These are phyloP conservation scores for Albula goreensis DNA, from an alignment of 2,113 vertebrate species.

Conservation along the genomic window DNA sequence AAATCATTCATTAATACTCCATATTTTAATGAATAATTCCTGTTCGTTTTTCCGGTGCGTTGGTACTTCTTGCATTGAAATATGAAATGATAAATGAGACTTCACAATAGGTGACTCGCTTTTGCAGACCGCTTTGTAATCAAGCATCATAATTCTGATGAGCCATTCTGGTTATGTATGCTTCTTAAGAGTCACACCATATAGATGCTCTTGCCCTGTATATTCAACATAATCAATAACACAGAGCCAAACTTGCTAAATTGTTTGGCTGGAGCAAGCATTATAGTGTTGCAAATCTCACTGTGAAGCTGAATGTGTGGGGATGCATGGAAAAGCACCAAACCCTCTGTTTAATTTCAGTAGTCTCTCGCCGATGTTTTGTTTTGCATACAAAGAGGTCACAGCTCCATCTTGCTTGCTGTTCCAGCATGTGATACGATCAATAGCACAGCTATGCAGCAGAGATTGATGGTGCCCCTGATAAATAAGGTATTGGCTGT, in stretches of 20 bases:
- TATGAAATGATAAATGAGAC: no score
- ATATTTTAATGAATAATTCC: no score
- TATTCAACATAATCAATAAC: background rate
- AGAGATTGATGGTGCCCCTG: conserved; percentile 14
- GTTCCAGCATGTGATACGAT: background rate
- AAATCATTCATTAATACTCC: no score
- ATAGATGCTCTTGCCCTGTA: background rate
- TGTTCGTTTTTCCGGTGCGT: no score
- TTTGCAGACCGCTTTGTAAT: no score
- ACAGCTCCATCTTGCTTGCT: background rate
- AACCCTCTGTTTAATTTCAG: background rate
- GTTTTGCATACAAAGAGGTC: background rate
- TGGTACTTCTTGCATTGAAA: no score
- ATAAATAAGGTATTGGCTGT: background rate
- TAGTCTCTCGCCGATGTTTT: background rate
- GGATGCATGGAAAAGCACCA: background rate
- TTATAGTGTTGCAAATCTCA: background rate
- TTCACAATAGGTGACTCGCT: no score
- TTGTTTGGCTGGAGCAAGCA: background rate
- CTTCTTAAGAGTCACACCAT: background rate
- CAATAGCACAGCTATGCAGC: background rate
- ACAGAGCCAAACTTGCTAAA: background rate
- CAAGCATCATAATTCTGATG: background rate
- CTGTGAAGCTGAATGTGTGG: background rate
- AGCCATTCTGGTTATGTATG: background rate